phyloP scores from a whole-genome alignment of 2,888 invertebrate genomes.

The Iselma pallidipennis region DNA sequence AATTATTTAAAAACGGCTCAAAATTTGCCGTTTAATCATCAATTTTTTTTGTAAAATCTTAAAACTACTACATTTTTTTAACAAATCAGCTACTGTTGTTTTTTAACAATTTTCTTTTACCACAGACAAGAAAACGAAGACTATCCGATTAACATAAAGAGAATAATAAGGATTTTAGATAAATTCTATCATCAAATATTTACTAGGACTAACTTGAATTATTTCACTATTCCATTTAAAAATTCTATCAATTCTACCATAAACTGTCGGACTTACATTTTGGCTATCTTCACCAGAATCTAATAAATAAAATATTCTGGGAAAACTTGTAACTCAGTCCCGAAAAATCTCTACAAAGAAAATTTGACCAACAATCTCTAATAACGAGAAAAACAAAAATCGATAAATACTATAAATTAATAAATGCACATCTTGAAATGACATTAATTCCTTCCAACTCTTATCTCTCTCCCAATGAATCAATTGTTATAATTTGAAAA shows the following conservation, averaged over 20 bases:
- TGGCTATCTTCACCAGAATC: no score
- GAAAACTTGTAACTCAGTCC: no score
- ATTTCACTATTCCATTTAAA: constrained; percentile 10
- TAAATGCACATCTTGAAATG: background rate
- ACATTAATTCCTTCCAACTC: background rate
- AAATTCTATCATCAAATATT: constrained; percentile 14
- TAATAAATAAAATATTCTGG: no score
- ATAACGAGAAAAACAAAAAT: no score
- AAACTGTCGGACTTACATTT: background rate
- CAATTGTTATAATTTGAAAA: constrained; percentile 59
- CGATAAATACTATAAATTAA: background rate
- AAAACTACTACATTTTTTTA: constrained; percentile 14
- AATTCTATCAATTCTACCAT: constrained; percentile 16
- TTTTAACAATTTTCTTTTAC: constrained; percentile 25
- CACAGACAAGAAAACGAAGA: constrained; percentile 19
- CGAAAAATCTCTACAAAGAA: no score
- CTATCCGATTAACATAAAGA: background rate
- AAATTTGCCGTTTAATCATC: constrained; percentile 5
- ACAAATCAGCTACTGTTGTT: constrained; percentile 11
- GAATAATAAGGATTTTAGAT: constrained; percentile 10
- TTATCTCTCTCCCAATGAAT: background rate
- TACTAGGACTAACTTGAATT: constrained; percentile 7
- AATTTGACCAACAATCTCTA: no score
- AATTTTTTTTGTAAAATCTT: constrained; percentile 6
- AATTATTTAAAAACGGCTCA: constrained; percentile 21